Conservation (phyloP, 2,888 invertebrate species). For the Cancer borealis region DNA sequence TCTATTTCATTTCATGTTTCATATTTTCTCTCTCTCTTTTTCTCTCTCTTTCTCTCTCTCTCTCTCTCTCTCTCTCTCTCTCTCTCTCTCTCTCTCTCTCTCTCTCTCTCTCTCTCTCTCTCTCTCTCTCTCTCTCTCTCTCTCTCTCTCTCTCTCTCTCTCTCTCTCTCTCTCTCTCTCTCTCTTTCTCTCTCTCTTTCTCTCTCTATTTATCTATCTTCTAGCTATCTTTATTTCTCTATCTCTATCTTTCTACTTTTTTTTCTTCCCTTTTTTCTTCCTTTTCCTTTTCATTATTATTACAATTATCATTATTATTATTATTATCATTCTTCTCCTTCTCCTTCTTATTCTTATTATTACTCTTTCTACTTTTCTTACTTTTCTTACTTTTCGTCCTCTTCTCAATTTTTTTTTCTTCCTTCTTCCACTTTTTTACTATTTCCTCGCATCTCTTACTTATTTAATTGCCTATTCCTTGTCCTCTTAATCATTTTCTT, state of each 20-base stretch:
- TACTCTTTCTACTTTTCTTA: background rate
- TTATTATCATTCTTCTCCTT: background rate
- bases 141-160: background rate
- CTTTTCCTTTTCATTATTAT: background rate
- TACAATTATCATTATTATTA: background rate
- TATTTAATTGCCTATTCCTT: no score
- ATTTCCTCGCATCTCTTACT: background rate
- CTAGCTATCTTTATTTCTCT: no score
- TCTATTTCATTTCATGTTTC: background rate
- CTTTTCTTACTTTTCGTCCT: no score
- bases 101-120: slow-evolving; percentile 3
- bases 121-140: slow-evolving; percentile 41
- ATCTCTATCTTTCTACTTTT: no score
- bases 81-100: background rate
- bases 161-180: background rate
- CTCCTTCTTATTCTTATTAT: background rate
- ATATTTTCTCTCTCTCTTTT: no score
- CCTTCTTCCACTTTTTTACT: background rate
- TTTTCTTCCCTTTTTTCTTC: no score
- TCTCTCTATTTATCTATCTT: background rate
- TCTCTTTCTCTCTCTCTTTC: background rate
- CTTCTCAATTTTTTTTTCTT: no score
- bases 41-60: no score
- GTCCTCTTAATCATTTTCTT: background rate
- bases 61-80: slow-evolving; percentile 5